These are phyloP conservation scores for Catharus minimus DNA, from an alignment of 2,113 vertebrate genomes.

Conservation along the genomic window DNA sequence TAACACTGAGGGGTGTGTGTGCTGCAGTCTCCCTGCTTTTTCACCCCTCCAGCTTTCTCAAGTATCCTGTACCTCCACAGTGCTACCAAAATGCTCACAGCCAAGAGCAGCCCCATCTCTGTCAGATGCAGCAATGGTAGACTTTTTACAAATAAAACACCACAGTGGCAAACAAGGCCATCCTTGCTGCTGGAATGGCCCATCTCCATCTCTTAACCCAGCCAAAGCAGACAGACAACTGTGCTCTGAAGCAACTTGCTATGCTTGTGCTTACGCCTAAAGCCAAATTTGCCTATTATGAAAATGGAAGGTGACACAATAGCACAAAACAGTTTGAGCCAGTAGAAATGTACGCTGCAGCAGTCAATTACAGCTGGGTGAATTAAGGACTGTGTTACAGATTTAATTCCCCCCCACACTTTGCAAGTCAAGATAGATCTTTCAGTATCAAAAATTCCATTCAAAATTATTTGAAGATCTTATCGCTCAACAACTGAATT, in stretches of 20 bases:
- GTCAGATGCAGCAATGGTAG: fast-evolving
- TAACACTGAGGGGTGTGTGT: neutral
- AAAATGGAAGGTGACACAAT: constrained; percentile 36
- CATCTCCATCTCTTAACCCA: neutral
- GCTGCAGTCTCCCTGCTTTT: neutral
- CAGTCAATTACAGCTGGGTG: neutral
- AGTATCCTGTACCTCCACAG: neutral
- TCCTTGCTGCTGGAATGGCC: neutral
- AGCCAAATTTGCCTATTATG: constrained; percentile 18
- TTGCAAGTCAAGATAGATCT: neutral
- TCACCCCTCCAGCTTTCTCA: neutral
- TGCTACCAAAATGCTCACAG: fast-evolving
- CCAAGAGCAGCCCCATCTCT: neutral
- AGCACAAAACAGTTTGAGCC: constrained; percentile 13
- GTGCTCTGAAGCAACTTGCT: neutral
- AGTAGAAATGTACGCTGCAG: neutral
- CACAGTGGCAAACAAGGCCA: neutral
- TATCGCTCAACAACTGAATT: neutral
- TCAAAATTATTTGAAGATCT: neutral
- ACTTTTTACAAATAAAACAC: neutral
- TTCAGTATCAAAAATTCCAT: neutral
- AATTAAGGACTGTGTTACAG: neutral
- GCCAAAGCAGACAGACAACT: neutral
- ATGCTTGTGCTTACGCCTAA: constrained; percentile 13
- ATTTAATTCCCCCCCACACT: neutral